These are phyloP conservation scores for Teleiodes luculella DNA, from an alignment of 2,888 invertebrate genomes.

Conservation along the genomic window DNA sequence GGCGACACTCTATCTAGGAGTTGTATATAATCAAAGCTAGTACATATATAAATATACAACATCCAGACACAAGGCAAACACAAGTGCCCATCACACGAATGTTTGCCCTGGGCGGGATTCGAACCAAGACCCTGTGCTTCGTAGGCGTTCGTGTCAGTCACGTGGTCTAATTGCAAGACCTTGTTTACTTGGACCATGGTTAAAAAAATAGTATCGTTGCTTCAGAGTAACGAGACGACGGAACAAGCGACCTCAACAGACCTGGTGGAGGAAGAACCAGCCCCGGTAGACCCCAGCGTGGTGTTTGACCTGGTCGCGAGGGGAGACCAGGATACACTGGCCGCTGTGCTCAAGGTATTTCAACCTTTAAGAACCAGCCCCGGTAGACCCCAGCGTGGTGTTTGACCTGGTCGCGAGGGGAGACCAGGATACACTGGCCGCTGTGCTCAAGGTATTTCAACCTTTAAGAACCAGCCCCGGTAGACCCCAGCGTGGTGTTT, in stretches of 20 bases:
- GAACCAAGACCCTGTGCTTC: no score
- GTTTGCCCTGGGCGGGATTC: no score
- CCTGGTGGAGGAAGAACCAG: conserved; percentile 37
- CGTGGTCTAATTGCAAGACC: no score
- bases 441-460: conserved; percentile 78
- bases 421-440: conserved; percentile 82
- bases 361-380: conserved; percentile 40
- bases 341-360: conserved; percentile 79
- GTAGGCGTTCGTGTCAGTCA: no score
- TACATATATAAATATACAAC: no score
- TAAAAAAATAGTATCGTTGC: no score
- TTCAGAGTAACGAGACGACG: conserved; percentile 2
- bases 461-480: conserved; percentile 39
- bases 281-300: conserved; percentile 76
- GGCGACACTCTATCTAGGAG: no score
- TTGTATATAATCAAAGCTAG: no score
- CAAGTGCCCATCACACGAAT: no score
- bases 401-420: conserved; percentile 88
- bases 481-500: conserved; percentile 83
- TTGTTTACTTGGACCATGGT: no score
- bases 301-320: conserved; percentile 87
- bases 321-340: conserved; percentile 84
- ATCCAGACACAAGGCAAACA: no score
- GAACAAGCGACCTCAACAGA: conserved; percentile 32
- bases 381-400: conserved; percentile 80